Percentiles rank a stretch among this genome's conserved stretches.
phyloP scores from a whole-genome alignment of 2,888 invertebrate species.

The Rhopalosiphum nymphaeae region DNA sequence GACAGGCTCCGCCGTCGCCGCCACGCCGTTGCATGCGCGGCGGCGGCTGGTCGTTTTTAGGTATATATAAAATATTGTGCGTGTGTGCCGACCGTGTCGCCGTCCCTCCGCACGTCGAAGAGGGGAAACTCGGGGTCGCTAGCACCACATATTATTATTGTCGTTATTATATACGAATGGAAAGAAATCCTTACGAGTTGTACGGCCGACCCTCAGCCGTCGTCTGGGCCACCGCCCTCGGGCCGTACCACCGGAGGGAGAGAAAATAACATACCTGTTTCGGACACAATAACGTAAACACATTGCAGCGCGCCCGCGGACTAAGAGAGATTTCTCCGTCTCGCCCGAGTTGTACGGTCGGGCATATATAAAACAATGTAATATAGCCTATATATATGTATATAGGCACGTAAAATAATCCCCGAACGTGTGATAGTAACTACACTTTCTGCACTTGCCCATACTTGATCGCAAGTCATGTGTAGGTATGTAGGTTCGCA shows the following conservation, averaged over 20 bases:
- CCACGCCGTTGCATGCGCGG: constrained; percentile 23
- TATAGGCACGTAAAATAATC: background rate
- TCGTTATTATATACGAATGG: background rate
- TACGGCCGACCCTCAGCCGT: background rate
- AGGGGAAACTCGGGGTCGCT: background rate
- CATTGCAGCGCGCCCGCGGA: background rate
- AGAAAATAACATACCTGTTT: constrained; percentile 11
- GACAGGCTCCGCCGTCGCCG: constrained; percentile 52
- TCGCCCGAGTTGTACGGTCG: background rate
- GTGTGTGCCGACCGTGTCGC: constrained; percentile 50
- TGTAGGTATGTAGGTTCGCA: background rate
- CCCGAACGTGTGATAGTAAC: background rate
- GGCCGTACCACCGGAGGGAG: background rate
- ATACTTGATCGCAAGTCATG: background rate
- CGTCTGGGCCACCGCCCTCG: background rate
- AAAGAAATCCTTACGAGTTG: constrained; percentile 16
- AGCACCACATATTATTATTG: constrained; percentile 10
- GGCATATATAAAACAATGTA: background rate
- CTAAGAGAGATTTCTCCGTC: background rate
- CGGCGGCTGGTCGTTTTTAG: constrained; percentile 48
- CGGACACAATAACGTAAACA: too few relatives aligned
- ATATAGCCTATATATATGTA: too few relatives aligned
- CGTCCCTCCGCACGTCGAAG: constrained; percentile 18
- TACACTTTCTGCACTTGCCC: background rate
- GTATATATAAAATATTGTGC: constrained; percentile 32